Evolutionary conservation across 2,113 vertebrate species (phyloP).

Genomic region (Campylomormyrus tamandua): DNA sequence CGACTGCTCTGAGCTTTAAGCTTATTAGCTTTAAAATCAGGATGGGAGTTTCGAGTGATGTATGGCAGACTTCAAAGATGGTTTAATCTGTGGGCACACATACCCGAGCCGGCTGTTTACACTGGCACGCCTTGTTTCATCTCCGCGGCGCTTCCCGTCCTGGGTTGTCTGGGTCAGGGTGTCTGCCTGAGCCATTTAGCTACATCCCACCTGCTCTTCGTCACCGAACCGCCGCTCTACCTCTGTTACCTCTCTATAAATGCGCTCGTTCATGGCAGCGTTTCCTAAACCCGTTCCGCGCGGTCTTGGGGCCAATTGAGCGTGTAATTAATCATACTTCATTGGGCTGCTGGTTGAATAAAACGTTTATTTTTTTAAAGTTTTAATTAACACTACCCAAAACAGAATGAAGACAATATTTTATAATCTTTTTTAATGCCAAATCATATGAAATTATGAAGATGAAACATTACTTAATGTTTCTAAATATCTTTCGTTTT

Average conservation of each 20-base stretch:
- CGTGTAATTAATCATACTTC: not conserved
- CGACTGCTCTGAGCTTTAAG: constrained; percentile 43
- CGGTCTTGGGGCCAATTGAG: not conserved
- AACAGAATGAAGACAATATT: not conserved
- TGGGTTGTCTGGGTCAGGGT: not conserved
- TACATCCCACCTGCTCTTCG: not conserved
- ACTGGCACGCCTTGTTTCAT: not conserved
- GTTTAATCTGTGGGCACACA: constrained; percentile 25
- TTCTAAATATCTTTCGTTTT: not conserved
- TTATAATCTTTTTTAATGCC: not conserved
- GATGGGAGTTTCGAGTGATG: constrained; percentile 22
- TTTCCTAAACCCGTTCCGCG: not conserved
- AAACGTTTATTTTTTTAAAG: not conserved
- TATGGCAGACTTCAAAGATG: constrained; percentile 27
- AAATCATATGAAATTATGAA: not conserved
- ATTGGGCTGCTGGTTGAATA: not conserved
- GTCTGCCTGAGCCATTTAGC: not conserved
- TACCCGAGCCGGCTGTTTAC: constrained; percentile 1
- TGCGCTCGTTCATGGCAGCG: not conserved
- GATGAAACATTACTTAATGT: not conserved
- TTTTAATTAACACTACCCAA: not conserved
- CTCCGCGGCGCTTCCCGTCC: not conserved
- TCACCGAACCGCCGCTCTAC: not conserved
- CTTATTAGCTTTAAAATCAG: constrained; percentile 35
- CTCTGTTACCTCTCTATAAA: not conserved